Percentiles rank a stretch among this genome's conserved stretches.
These are phyloP conservation scores for Pampusana beccarii DNA, from an alignment of 2,113 vertebrate species.

Conservation along the genomic window DNA sequence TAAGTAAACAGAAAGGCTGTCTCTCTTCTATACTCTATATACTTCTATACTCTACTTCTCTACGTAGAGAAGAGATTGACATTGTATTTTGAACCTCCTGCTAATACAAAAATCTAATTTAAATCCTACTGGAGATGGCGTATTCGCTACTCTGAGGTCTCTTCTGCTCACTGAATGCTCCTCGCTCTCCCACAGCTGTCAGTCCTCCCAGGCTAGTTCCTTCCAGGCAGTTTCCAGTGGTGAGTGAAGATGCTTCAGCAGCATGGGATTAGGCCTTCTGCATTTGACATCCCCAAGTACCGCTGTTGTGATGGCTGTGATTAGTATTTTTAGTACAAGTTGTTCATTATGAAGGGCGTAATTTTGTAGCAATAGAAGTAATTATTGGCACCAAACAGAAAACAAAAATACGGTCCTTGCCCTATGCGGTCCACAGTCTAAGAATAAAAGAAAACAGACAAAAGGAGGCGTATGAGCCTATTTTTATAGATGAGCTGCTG, in stretches of 20 bases:
- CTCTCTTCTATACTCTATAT: not conserved
- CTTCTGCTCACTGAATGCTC: rapidly evolving
- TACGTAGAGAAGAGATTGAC: not conserved
- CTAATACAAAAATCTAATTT: not conserved
- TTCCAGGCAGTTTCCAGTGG: not conserved
- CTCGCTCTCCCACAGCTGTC: not conserved
- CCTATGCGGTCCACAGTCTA: no score
- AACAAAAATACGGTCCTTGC: not conserved
- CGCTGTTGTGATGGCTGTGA: not conserved
- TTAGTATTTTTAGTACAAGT: not conserved
- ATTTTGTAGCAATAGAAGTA: not conserved
- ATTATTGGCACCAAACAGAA: not conserved
- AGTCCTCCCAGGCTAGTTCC: not conserved
- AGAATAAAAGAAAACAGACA: not conserved
- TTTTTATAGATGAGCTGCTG: not conserved
- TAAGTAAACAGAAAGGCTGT: not conserved
- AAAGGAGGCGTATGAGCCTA: not conserved
- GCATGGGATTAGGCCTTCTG: not conserved
- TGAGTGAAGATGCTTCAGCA: not conserved
- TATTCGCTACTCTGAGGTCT: not conserved
- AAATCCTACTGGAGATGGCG: not conserved
- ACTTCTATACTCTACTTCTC: no score
- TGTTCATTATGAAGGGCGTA: not conserved
- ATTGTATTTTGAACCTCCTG: not conserved
- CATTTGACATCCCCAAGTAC: not conserved